Percentiles rank a stretch among this genome's conserved stretches.
These are phyloP conservation scores for Melanotaenia nigrans DNA, from an alignment of 2,797 vertebrate species.

Conservation along the genomic window DNA sequence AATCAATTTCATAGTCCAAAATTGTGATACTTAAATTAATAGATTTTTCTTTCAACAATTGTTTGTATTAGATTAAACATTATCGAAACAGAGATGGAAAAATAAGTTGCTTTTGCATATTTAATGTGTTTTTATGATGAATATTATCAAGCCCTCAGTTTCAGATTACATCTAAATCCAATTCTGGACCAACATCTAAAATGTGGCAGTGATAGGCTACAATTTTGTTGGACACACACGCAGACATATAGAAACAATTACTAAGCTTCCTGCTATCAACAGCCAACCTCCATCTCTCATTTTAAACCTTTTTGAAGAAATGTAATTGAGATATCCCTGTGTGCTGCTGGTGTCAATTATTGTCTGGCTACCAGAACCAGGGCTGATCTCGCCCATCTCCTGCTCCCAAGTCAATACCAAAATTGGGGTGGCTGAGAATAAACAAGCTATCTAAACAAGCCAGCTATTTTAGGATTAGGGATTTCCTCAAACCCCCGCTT, in stretches of 20 bases:
- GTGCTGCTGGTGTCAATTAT: conserved; percentile 60
- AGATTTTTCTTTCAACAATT: background rate
- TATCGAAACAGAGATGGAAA: background rate
- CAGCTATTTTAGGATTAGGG: conserved; percentile 51
- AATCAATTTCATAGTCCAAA: no score
- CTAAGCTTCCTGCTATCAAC: conserved; percentile 46
- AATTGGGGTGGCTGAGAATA: conserved; percentile 71
- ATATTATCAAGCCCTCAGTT: background rate
- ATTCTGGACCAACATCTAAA: conserved; percentile 30
- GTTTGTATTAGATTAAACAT: background rate
- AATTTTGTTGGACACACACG: conserved; percentile 27
- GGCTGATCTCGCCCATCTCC: conserved; percentile 64
- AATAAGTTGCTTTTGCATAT: background rate
- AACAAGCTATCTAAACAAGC: conserved; percentile 65
- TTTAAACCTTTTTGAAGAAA: conserved; percentile 46
- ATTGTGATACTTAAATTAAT: no score
- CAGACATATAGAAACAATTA: conserved; percentile 44
- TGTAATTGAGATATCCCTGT: conserved; percentile 62
- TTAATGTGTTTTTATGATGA: background rate
- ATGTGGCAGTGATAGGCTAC: conserved; percentile 61
- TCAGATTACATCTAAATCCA: conserved; percentile 15
- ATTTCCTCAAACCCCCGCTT: conserved; percentile 37
- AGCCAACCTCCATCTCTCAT: conserved; percentile 36
- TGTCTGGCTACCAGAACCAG: conserved; percentile 58
- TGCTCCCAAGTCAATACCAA: conserved; percentile 50